Evolutionary conservation across 53 echinoderm and acorn worm genomes (phyloP), one percentile per base, ranked within the genome.

Genomic region (Paelopatides confundens): DNA sequence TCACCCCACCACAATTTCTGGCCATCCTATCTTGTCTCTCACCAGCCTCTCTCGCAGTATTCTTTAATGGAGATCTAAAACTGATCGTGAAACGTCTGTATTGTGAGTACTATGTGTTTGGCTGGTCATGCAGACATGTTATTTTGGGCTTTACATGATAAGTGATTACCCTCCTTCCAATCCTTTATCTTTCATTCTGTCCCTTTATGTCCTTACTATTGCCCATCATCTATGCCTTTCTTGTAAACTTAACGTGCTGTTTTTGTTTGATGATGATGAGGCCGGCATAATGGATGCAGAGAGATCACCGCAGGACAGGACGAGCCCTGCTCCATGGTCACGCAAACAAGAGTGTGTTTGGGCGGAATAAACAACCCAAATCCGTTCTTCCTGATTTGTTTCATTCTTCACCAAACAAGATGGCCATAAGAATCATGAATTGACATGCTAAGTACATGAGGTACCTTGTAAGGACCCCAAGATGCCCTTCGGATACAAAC

Each of bases 371-470:
- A 58, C 21, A 58, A 58, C 15, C 58, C 8, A 58, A 58, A 21
- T 58, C 58, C 21, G 58, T 58, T 58, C 24, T 58, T 21, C 58
- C 58, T 23, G 58, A 58, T 21, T 58, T 21, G 15, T 23, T 21
- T 23, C 6, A 23, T 58, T 43, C 21, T 58, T 58, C 18, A 6
- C 58, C 58, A 5, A 21, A 58, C 21, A n/a, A 4, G 58, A 21
- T 58, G 58, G 58, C 7, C 74, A 40, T 74, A 46, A 74, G 21
- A 74, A 74, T 39, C 74, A 74, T 74, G 74, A 46, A 18, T 46
- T 74, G 39, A 38, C 74, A 74, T 74, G 24, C 74, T 74, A 74
- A 74, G 12, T 35, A n/a, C 37, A 46, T 23, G 27, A 39, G 39
- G 12, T 46, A 35, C 74, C 37, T 40, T 29, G 47, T 3, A 26